These are phyloP conservation scores for Labia minor DNA, from an alignment of 2,888 invertebrate genomes.

Conservation along the genomic window DNA sequence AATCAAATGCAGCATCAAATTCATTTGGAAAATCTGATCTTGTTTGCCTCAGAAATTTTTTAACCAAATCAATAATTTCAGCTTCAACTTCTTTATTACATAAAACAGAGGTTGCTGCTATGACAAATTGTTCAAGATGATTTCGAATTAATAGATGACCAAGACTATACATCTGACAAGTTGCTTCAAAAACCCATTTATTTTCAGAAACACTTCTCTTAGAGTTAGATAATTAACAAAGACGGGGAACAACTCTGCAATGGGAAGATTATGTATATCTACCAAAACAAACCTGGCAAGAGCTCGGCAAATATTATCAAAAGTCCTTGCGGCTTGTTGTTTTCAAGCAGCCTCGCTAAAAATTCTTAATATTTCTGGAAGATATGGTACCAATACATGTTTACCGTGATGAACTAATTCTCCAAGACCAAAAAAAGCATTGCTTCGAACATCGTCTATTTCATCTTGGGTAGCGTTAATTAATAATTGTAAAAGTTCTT, in stretches of 20 bases:
- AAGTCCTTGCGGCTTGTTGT: constrained; percentile 51
- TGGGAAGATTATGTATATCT: constrained; percentile 51
- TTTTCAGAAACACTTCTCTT: constrained; percentile 62
- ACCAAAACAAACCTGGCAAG: constrained; percentile 59
- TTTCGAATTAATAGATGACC: constrained; percentile 45
- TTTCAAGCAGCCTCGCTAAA: constrained; percentile 53
- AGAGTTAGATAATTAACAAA: constrained; percentile 59
- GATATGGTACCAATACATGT: constrained; percentile 50
- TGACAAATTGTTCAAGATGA: constrained; percentile 44
- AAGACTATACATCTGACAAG: constrained; percentile 50
- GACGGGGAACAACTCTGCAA: constrained; percentile 62
- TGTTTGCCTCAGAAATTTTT: neutral
- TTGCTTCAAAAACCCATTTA: constrained; percentile 53
- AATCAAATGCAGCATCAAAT: neutral
- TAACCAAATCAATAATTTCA: constrained; percentile 34
- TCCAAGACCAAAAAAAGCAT: constrained; percentile 64
- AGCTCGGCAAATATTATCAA: constrained; percentile 70
- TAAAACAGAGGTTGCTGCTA: constrained; percentile 44
- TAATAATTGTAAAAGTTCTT: constrained; percentile 51
- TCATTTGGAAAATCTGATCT: neutral
- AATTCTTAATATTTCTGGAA: constrained; percentile 48
- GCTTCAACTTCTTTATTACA: constrained; percentile 46
- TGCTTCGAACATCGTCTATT: constrained; percentile 62
- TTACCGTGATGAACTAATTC: constrained; percentile 58
- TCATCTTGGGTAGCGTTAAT: constrained; percentile 49